Conservation (phyloP, 2,797 vertebrate species). For the Babyrousa celebensis region DNA sequence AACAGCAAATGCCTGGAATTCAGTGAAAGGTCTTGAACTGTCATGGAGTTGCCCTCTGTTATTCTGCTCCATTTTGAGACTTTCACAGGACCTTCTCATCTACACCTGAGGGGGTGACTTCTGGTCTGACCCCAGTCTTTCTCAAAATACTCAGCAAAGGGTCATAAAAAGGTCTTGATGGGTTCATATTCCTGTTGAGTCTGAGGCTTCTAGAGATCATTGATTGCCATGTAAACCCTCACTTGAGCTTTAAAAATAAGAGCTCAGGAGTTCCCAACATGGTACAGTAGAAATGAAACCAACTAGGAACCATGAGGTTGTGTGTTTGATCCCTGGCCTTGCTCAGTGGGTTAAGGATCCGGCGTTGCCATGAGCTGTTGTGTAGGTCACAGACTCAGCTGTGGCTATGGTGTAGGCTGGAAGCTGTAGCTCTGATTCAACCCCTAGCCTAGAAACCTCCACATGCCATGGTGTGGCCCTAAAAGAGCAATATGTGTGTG, state of each 20-base stretch:
- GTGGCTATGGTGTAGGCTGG: no score
- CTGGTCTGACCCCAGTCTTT: neutral
- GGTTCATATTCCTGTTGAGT: neutral
- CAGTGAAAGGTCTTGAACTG: neutral
- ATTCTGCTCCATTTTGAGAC: neutral
- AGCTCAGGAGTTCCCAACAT: neutral
- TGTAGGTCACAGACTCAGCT: no score
- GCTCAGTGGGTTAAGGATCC: no score
- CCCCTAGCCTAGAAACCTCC: no score
- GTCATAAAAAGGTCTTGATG: neutral
- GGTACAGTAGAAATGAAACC: no score
- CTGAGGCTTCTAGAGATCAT: neutral
- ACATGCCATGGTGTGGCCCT: no score
- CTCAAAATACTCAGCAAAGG: neutral
- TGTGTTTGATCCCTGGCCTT: no score
- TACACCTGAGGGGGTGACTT: neutral
- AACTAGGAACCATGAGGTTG: no score
- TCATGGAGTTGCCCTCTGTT: neutral
- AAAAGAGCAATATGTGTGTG: no score
- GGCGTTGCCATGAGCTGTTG: no score
- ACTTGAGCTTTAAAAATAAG: constrained; percentile 15
- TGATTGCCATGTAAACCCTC: neutral
- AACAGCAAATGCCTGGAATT: neutral
- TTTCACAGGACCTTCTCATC: neutral
- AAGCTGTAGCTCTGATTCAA: no score